Evolutionary conservation across 2,113 vertebrate species (phyloP), one percentile per base, ranked within the genome.

Genomic region (Daubentonia madagascariensis): DNA sequence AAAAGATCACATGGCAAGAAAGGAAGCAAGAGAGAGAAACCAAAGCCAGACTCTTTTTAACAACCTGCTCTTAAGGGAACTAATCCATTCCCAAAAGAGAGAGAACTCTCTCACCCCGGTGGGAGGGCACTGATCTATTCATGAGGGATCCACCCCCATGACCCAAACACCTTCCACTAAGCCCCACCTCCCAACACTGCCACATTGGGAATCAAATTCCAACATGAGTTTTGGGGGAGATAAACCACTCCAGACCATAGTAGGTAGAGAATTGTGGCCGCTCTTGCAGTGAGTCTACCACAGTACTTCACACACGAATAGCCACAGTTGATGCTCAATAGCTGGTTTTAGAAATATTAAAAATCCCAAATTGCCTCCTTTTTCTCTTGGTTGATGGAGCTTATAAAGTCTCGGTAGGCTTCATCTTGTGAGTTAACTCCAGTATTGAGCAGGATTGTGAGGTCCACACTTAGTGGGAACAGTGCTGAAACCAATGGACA

Each of bases 361-460:
- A 91, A 84, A 83, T 92, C 65, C 75, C 65, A 86, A 68, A 97
- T 76, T 40, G 12, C n/a, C 22, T 79, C 25, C 76, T 94, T 97
- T 80, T 94, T 67, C 48, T 85, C 70, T 85, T 78, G 48, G 73
- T 30, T 89, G 65, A 40, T 86, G 72, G 86, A 57, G 45, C 72
- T 70, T 80, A 45, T 67, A 59, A 93, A 96, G 57, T 72, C 63
- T 43, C 25, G 10, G 23, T 52, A 45, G 52, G 17, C 45, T 88
- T 96, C 45, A 40, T 32, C 35, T 57, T 45, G 70, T 9, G 11
- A 76, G 75, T 78, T 87, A 89, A 94, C 70, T 61, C 65, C 57
- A 23, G 4, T 35, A 43, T 32, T 59, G 30, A 86, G 23, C 9
- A 61, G 88, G 84, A 91, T 43, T 22, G 37, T 32, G 37, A 88